A percentile compares a stretch with the other conserved stretches of the same genome.
These are phyloP conservation scores for Listronotus oregonensis DNA, from an alignment of 1,140 invertebrate species.

Conservation along the genomic window DNA sequence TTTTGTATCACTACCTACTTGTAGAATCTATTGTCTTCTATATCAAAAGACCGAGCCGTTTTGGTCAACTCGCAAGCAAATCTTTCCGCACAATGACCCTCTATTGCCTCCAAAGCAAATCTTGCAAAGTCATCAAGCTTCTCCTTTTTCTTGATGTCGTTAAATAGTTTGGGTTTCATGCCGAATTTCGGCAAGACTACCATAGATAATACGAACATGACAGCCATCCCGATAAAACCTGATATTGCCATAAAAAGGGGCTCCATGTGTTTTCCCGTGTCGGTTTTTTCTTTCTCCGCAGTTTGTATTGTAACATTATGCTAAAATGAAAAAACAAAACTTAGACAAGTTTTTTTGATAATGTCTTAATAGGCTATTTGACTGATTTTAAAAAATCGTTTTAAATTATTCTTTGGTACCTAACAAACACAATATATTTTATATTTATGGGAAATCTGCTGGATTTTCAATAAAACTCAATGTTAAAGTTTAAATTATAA, in stretches of 20 bases:
- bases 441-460: too few relatives aligned
- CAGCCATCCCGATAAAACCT: constrained; percentile 58
- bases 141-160: constrained; percentile 39
- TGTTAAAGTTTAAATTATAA: too few relatives aligned
- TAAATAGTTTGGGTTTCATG: constrained; percentile 36
- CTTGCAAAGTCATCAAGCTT: constrained; percentile 44
- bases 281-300: constrained; percentile 28
- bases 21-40: constrained; percentile 53
- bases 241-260: constrained; percentile 59
- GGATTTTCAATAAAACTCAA: too few relatives aligned
- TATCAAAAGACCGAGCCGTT: constrained; percentile 47
- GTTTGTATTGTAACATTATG: constrained; percentile 51
- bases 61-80: constrained; percentile 53
- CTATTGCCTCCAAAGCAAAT: constrained; percentile 50
- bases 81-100: constrained; percentile 52
- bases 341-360: constrained; percentile 9
- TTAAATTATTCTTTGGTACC: too few relatives aligned
- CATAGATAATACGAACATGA: constrained; percentile 56
- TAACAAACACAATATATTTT: too few relatives aligned
- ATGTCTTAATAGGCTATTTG: too few relatives aligned
- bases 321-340: constrained; percentile 44
- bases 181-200: constrained; percentile 57
- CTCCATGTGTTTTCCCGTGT: constrained; percentile 51
- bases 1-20: constrained; percentile 43
- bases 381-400: too few relatives aligned